phyloP scores from a whole-genome alignment of 37 sponge, comb jelly and placozoan species.

The Beroe forskalii region DNA sequence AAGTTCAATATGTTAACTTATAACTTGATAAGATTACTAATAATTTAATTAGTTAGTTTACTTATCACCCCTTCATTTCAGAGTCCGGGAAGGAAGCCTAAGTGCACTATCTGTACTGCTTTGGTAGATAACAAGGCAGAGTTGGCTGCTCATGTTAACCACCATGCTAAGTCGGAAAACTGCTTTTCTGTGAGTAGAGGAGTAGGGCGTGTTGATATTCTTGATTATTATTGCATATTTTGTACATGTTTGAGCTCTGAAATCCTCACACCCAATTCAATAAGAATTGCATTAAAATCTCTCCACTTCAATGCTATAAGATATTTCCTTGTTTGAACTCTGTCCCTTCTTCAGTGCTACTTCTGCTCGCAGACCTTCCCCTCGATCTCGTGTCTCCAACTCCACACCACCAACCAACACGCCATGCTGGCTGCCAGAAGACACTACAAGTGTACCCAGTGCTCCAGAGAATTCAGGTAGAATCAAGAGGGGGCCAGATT shows the following conservation, averaged over 20 bases:
- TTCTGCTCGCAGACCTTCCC: slow-evolving; percentile 18
- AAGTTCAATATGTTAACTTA: too few species aligned
- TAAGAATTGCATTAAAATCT: too few species aligned
- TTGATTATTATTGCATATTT: too few species aligned
- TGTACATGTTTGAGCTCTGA: too few species aligned
- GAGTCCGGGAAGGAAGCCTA: slow-evolving; percentile 54
- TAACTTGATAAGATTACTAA: too few species aligned
- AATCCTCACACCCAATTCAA: too few species aligned
- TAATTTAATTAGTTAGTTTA: background rate
- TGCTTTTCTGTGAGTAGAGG: background rate
- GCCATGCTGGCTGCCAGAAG: background rate
- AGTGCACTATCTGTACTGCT: slow-evolving; percentile 40
- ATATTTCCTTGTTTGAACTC: too few species aligned
- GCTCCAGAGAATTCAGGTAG: slow-evolving; percentile 18
- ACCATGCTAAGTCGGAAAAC: background rate
- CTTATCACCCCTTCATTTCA: background rate
- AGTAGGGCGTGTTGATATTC: too few species aligned
- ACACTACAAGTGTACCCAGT: slow-evolving; percentile 13
- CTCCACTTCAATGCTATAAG: too few species aligned
- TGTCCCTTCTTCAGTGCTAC: slow-evolving; percentile 47
- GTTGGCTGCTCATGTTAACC: slow-evolving; percentile 2
- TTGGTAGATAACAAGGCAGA: slow-evolving; percentile 1
- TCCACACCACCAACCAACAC: slow-evolving; percentile 29
- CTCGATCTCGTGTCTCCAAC: slow-evolving; percentile 9
- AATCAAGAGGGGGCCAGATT: too few species aligned